A percentile compares a stretch with the other conserved stretches of the same genome.
These are phyloP conservation scores for Hydractinia echinata DNA, from an alignment of 30 jellyfish, hydroid and myxozoan genomes.

Conservation along the genomic window DNA sequence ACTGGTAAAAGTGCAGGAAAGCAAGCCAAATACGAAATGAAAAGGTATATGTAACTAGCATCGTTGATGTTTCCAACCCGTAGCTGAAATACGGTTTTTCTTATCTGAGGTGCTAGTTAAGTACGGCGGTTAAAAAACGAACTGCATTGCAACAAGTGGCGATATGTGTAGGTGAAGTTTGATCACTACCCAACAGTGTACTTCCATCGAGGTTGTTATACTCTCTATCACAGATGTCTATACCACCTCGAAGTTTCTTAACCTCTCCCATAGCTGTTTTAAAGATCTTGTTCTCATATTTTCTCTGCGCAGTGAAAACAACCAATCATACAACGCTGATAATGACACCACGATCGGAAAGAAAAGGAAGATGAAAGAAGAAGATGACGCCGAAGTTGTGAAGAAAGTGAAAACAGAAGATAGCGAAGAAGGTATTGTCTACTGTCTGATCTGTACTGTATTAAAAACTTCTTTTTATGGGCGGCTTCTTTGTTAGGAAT, in stretches of 20 bases:
- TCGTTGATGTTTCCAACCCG: constrained; percentile 29
- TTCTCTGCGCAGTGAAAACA: constrained; percentile 22
- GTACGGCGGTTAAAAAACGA: background rate
- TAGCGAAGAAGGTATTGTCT: background rate
- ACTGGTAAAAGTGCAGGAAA: constrained; percentile 58
- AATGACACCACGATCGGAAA: constrained; percentile 74
- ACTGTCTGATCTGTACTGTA: background rate
- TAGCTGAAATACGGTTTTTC: background rate
- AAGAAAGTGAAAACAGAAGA: background rate
- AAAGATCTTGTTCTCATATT: too few species aligned
- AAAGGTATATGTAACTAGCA: constrained; percentile 56
- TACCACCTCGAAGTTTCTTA: too few species aligned
- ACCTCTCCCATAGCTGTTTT: background rate
- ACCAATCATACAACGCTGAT: constrained; percentile 53
- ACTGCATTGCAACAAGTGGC: too few species aligned
- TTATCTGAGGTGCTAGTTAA: constrained; percentile 48
- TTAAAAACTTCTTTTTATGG: background rate
- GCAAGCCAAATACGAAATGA: constrained; percentile 60
- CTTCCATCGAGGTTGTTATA: too few species aligned
- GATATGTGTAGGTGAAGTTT: background rate
- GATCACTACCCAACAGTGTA: too few species aligned
- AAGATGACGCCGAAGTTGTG: constrained; percentile 48
- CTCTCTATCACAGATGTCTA: too few species aligned
- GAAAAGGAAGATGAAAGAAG: constrained; percentile 61
- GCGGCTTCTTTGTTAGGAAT: too few species aligned